Evolutionary conservation across 2,888 invertebrate genomes (phyloP).

Genomic region (Eupelmus urozonus): DNA sequence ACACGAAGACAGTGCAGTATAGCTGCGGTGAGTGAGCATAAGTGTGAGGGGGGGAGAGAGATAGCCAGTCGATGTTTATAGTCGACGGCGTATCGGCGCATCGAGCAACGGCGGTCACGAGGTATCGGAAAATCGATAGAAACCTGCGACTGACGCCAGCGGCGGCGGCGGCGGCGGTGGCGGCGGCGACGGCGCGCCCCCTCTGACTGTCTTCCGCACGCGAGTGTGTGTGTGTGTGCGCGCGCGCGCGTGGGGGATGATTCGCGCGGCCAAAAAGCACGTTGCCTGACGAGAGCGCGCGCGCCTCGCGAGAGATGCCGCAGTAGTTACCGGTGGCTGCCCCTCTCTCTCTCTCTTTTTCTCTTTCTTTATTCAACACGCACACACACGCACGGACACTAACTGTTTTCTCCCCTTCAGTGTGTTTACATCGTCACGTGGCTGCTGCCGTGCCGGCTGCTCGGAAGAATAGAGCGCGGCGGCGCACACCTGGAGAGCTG

Average conservation of each 20-base stretch:
- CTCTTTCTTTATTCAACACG: too few relatives aligned
- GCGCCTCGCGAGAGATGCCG: not conserved
- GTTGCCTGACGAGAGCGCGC: not conserved
- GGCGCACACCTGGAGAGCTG: not conserved
- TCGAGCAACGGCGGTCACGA: conserved; percentile 69
- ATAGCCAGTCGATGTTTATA: not conserved
- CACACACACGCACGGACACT: too few relatives aligned
- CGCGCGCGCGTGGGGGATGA: not conserved
- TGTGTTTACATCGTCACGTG: not conserved
- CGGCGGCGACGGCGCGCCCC: not conserved
- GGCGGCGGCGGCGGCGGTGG: not conserved
- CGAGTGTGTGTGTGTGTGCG: not conserved
- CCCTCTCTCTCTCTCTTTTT: not conserved
- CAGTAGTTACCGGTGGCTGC: too few relatives aligned
- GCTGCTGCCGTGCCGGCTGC: not conserved
- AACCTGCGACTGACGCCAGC: not conserved
- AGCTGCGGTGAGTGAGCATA: not conserved
- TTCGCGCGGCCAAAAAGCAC: not conserved
- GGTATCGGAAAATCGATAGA: conserved; percentile 76
- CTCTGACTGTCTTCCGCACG: not conserved
- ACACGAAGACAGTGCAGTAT: too few relatives aligned
- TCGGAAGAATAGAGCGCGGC: not conserved
- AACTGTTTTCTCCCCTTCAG: not conserved
- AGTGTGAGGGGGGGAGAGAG: not conserved
- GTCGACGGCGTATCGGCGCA: conserved; percentile 59